Evolutionary conservation across 2,797 vertebrate species (phyloP).

Genomic region (Sciurus vulgaris): DNA sequence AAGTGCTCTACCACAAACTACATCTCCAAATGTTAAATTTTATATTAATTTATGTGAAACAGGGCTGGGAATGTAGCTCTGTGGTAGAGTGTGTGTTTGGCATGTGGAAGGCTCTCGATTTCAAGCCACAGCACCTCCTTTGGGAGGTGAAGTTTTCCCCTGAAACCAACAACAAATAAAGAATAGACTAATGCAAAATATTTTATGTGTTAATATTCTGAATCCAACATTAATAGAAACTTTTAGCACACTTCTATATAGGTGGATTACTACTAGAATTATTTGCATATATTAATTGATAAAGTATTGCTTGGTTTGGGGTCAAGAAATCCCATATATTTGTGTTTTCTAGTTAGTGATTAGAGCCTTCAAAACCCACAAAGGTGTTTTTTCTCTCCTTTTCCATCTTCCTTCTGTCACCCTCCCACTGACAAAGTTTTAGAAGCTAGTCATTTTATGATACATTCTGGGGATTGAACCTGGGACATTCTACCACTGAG

Average conservation of each 20-base stretch:
- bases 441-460: background rate
- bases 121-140: background rate
- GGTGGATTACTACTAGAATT: conserved; percentile 34
- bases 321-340: conserved; percentile 4
- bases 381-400: background rate
- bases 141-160: too few species aligned
- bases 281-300: background rate
- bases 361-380: conserved; percentile 29
- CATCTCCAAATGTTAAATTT: background rate
- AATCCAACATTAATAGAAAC: conserved; percentile 36
- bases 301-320: conserved; percentile 22
- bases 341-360: background rate
- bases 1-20: background rate
- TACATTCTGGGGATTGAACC: background rate
- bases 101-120: too few species aligned
- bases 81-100: background rate
- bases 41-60: background rate
- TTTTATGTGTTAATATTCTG: background rate
- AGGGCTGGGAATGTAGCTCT: background rate
- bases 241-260: background rate
- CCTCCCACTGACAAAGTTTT: background rate
- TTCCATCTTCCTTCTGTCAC: background rate
- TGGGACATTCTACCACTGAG: too few species aligned
- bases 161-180: too few species aligned
- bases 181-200: too few species aligned